These are phyloP conservation scores for Pseudachorutes palmiensis DNA, from an alignment of 1,140 invertebrate species.

Conservation along the genomic window DNA sequence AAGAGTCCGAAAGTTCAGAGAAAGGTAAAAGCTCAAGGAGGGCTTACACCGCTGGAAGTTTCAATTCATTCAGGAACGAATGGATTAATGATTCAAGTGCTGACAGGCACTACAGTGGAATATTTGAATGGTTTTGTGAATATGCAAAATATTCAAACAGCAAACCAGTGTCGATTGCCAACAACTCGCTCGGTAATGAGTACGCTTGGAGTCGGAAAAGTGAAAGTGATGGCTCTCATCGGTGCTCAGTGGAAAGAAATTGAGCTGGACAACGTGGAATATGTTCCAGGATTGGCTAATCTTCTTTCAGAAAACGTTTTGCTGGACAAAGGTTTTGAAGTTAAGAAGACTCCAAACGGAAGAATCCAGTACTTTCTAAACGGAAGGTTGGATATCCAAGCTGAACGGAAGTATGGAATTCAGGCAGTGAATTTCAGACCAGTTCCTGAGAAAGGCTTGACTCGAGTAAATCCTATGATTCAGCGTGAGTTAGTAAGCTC, in stretches of 20 bases:
- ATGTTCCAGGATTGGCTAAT: constrained; percentile 17
- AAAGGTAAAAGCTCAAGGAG: background rate
- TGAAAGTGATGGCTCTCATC: constrained; percentile 21
- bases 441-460: too few relatives aligned
- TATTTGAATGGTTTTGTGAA: constrained; percentile 19
- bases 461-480: too few relatives aligned
- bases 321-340: constrained; percentile 4
- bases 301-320: constrained; percentile 20
- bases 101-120: constrained; percentile 19
- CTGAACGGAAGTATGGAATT: constrained; percentile 2
- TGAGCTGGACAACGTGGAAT: constrained; percentile 16
- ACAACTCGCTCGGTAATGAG: background rate
- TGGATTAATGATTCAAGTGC: constrained; percentile 28
- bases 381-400: constrained; percentile 11
- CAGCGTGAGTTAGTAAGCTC: too few relatives aligned
- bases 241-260: constrained; percentile 14
- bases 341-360: background rate
- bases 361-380: background rate
- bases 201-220: constrained; percentile 8
- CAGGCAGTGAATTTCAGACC: constrained; percentile 23
- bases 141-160: constrained; percentile 18
- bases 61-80: background rate
- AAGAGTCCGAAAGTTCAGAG: background rate
- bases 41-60: background rate
- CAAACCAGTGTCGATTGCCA: constrained; percentile 3